A percentile compares a stretch with the other conserved stretches of the same genome.
Conservation (phyloP, 1,140 invertebrate genomes). For the Cyrtorhinus lividipennis region DNA sequence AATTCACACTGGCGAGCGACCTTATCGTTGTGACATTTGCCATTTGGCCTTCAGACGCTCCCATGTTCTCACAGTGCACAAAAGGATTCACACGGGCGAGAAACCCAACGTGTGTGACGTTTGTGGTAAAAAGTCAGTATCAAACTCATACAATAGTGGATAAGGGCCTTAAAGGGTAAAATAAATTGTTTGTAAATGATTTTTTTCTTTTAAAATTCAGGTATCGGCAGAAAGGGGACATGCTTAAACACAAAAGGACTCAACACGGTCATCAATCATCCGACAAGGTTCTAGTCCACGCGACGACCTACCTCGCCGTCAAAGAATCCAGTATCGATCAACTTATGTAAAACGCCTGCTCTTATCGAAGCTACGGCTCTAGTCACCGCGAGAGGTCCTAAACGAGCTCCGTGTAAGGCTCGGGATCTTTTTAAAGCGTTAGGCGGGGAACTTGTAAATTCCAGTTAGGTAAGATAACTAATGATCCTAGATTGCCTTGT, state of each 20-base stretch:
- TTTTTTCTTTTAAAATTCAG: conserved; percentile 23
- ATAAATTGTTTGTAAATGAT: neutral
- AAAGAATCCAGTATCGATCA: no score
- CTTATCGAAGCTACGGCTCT: no score
- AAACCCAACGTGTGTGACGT: conserved; percentile 51
- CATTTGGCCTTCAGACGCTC: conserved; percentile 25
- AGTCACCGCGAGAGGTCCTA: no score
- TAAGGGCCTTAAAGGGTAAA: neutral
- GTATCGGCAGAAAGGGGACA: conserved; percentile 23
- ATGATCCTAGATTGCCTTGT: no score
- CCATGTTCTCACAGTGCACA: conserved; percentile 26
- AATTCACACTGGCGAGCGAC: conserved; percentile 28
- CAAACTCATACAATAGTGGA: neutral
- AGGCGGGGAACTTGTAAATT: no score
- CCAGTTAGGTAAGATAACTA: no score
- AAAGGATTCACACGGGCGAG: conserved; percentile 44
- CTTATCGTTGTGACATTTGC: conserved; percentile 26
- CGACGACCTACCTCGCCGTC: no score
- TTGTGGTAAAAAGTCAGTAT: conserved; percentile 39
- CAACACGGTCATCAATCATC: no score
- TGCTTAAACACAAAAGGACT: neutral
- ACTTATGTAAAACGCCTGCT: no score
- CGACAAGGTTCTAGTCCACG: no score
- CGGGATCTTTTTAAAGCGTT: no score
- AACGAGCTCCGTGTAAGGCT: no score